Base-by-base conservation (phyloP, 2,113 vertebrate species). In the Mus spicilegus region DNA sequence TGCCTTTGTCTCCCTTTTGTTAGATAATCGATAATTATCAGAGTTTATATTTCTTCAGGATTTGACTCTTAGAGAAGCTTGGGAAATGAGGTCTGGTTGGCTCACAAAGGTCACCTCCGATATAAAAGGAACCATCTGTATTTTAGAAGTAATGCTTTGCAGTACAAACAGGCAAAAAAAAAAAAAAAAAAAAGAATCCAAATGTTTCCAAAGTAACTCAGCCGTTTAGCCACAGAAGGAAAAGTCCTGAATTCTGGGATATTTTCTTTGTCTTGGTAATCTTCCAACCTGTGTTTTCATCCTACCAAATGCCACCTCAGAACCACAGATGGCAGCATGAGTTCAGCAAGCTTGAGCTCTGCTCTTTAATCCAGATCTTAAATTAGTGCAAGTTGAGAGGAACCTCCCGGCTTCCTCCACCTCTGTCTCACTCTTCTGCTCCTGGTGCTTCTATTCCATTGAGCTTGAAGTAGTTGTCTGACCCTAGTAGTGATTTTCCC, bases 321-420 rank as follows among this genome's bases (percentile, higher is more conserved):
- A 94, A 49, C 65, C 94, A 73, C 97, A 98, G 88, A 94, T 94
- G 94, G 97, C 93, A 84, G 75, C 69, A 26, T 33, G 85, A 93
- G 70, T 93, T 81, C 49, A 97, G 87, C 89, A 90, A 84, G 84
- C 95, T 91, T 91, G 87, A 85, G 36, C 39, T 85, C 90, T 97
- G 78, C 56, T 94, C 67, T 96, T 95, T n/a, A 90, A 96, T 86
- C 51, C 88, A 93, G 96, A 94, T 93, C 54, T 88, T 91, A 85
- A 96, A 87, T 93, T 92, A 70, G 87, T 73, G n/a, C 70, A 88
- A 85, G 85, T 73, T 65, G 65, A 61, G 51, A 75, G 36, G 61
- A 89, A 46, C 65, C 63, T 90, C 65, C 46, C 67, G 73, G 76
- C 39, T 67, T 93, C 58, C 46, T 36, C 17, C 72, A 72, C 33